A percentile compares a stretch with the other conserved stretches of the same genome.
These are phyloP conservation scores for Drosophila funebris DNA, from an alignment of 1,140 invertebrate genomes.

Conservation along the genomic window DNA sequence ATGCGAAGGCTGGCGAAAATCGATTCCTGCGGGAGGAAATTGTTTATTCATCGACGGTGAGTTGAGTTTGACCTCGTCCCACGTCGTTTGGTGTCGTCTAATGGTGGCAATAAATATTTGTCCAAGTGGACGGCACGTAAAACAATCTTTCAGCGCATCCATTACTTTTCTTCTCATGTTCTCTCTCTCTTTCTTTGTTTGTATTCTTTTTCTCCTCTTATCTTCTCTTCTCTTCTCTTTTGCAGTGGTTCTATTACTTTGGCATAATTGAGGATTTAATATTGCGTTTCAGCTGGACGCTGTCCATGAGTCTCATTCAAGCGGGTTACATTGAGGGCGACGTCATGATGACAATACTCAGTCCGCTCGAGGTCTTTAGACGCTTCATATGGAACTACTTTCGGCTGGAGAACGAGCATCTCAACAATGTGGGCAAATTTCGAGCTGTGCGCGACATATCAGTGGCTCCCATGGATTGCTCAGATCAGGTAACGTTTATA, in stretches of 20 bases:
- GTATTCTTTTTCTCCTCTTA: slow-evolving; percentile 85
- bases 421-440: slow-evolving; percentile 97
- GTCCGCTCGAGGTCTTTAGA: slow-evolving; percentile 92
- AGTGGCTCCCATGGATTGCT: slow-evolving; percentile 92
- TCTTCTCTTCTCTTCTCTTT: slow-evolving; percentile 69
- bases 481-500: slow-evolving; percentile 86
- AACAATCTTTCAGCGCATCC: slow-evolving; percentile 66
- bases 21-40: slow-evolving; percentile 91
- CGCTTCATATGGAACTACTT: slow-evolving; percentile 97
- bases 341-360: slow-evolving; percentile 90
- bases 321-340: slow-evolving; percentile 89
- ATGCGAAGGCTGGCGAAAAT: slow-evolving; percentile 92
- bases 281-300: slow-evolving; percentile 92
- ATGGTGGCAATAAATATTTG: slow-evolving; percentile 76
- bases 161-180: slow-evolving; percentile 36
- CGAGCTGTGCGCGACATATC: slow-evolving; percentile 95
- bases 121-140: slow-evolving; percentile 62
- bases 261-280: slow-evolving; percentile 98
- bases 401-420: slow-evolving; percentile 96
- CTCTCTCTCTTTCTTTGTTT: not conserved
- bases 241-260: slow-evolving; percentile 96
- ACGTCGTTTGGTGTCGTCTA: slow-evolving; percentile 34
- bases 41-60: slow-evolving; percentile 89
- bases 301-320: slow-evolving; percentile 91
- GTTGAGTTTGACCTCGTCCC: slow-evolving; percentile 11